phyloP scores from a whole-genome alignment of 2,888 invertebrate genomes.

The Cepaea hortensis region DNA sequence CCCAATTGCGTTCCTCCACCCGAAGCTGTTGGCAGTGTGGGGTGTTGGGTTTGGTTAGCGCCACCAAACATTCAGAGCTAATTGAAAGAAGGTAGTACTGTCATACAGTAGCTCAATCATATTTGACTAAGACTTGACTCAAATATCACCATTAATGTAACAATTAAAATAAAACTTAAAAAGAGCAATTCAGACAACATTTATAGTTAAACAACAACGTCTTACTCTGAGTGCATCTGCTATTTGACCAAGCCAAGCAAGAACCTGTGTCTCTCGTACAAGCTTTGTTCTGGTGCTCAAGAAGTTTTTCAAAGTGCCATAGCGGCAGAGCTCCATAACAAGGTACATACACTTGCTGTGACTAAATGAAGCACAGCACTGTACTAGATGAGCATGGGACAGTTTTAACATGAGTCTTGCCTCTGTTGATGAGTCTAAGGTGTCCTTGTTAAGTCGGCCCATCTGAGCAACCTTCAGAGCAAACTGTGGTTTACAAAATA shows the following conservation, averaged over 20 bases:
- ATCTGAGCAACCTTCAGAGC: constrained; percentile 37
- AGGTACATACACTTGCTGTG: constrained; percentile 15
- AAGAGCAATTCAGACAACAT: no score
- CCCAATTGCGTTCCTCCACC: no score
- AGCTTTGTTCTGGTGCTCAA: background rate
- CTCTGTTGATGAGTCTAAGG: constrained; percentile 11
- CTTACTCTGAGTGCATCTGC: constrained; percentile 47
- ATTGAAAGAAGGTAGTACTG: no score
- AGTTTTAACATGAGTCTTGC: constrained; percentile 36
- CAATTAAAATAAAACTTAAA: no score
- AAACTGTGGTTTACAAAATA: constrained; percentile 27
- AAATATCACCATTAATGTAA: no score
- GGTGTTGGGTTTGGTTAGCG: no score
- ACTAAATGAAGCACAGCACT: constrained; percentile 36
- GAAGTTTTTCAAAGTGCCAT: constrained; percentile 32
- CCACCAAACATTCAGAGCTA: no score
- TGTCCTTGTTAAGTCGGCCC: background rate
- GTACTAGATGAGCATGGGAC: constrained; percentile 40
- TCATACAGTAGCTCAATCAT: no score
- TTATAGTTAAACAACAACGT: background rate
- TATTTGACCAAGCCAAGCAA: constrained; percentile 38
- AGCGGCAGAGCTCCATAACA: constrained; percentile 37
- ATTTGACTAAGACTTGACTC: no score
- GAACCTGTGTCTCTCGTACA: constrained; percentile 33
- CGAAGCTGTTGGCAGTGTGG: no score